Percentiles rank a stretch among this genome's conserved stretches.
Evolutionary conservation across 2,888 invertebrate genomes (phyloP).

Genomic region (Prosapia bicincta): DNA sequence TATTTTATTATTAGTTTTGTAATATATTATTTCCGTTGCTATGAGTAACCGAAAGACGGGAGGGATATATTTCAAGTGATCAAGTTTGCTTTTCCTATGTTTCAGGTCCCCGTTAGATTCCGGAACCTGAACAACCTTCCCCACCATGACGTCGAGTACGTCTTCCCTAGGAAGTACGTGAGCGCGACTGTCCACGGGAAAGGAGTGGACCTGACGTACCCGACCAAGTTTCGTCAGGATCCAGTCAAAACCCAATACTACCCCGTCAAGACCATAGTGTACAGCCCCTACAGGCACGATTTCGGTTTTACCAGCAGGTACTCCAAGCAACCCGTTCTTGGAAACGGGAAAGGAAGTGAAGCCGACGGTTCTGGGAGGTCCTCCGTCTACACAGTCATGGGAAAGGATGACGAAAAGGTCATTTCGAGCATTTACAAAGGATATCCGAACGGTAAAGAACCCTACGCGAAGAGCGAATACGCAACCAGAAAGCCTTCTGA

Average conservation of each 20-base stretch:
- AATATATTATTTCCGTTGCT: no score
- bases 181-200: not conserved
- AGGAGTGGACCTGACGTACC: not conserved
- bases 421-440: slow-evolving; percentile 30
- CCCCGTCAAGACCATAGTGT: slow-evolving; percentile 9
- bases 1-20: no score
- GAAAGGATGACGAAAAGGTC: slow-evolving; percentile 20
- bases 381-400: not conserved
- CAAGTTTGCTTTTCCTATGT: not conserved
- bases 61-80: no score
- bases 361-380: not conserved
- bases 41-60: no score
- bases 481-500: slow-evolving; percentile 26
- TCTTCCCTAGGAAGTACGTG: not conserved
- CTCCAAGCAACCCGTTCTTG: slow-evolving; percentile 3
- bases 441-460: slow-evolving; percentile 23
- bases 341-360: not conserved
- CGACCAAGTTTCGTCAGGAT: not conserved
- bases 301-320: slow-evolving; percentile 14
- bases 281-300: slow-evolving; percentile 14
- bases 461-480: slow-evolving; percentile 8
- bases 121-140: slow-evolving; percentile 10
- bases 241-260: slow-evolving; percentile 8
- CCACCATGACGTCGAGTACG: slow-evolving; percentile 16
- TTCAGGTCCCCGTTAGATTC: slow-evolving; percentile 32